Base-by-base conservation (phyloP, 1,140 invertebrate species). In the Lepidostoma basale region DNA sequence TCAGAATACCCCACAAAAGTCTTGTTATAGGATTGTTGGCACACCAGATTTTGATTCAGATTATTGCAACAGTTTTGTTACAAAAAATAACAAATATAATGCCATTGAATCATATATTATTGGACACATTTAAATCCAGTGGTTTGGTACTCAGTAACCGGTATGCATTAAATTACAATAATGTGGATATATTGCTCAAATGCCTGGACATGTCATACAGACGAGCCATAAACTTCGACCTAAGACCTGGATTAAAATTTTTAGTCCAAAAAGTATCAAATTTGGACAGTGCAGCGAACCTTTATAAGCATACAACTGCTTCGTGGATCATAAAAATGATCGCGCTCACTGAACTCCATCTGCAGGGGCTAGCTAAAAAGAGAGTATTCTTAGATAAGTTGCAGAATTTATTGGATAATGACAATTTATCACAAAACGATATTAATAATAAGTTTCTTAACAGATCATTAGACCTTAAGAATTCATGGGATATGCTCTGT, bases 251-350 rank as follows among this genome's bases (percentile, higher is more conserved):
- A 0, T 80, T 98, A 5, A 97, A 97, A 78, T 97, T 97, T 77
- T 84, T 97, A 3, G 88, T 96, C 44, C 94, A 97, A 79, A 97
- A 97, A 84, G 94, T 97, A 0, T 92, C 91, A 0, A 91, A 92
- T 74, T 85, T 95, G 60, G 90, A 92, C 36, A 88, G 92, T 73
- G 93, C 94, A 9, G 94, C 95, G 0, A 97, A 97, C 83, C 79
- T 97, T 14, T 98, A 97, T 76, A 92, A 92, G 67, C 94, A 96
- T 80, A 92, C 94, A n/a, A 93, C 92, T 23, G 92, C 93, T 2
- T 91, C 93, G 10, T 96, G 94, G 90, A 90, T 94, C 1, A 90
- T 96, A 2, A 93, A 94, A 76, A 89, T 94, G n/a, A 90, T 95
- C 45, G 88, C 92, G 0, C 78, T 96, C 16, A 90, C 96, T 52